These are phyloP conservation scores for Aurelia aurita DNA, from an alignment of 30 jellyfish, hydroid and myxozoan species.

Conservation along the genomic window DNA sequence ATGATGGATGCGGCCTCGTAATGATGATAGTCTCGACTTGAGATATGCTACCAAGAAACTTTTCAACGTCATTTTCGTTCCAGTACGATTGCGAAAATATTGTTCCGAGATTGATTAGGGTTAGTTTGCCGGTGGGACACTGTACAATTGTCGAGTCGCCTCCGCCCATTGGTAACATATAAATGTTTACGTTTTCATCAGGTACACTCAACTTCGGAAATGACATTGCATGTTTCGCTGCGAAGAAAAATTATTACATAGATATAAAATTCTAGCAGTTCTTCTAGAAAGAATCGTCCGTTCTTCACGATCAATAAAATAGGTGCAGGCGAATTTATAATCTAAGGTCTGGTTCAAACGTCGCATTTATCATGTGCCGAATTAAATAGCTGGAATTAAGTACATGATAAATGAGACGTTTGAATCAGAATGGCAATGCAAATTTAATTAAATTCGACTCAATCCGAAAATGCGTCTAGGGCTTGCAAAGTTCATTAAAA, in stretches of 20 bases:
- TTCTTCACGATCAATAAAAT: too few species aligned
- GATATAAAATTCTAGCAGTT: too few species aligned
- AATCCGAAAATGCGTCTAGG: too few species aligned
- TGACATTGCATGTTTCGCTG: constrained; percentile 9
- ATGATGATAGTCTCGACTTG: constrained; percentile 59
- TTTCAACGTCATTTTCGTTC: constrained; percentile 66
- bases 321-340: too few species aligned
- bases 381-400: too few species aligned
- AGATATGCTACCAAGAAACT: constrained; percentile 29
- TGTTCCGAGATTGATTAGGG: constrained; percentile 53
- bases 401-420: too few species aligned
- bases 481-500: too few species aligned
- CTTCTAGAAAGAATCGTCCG: too few species aligned
- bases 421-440: too few species aligned
- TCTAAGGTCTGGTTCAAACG: too few species aligned
- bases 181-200: constrained; percentile 67
- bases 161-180: constrained; percentile 76
- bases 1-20: constrained; percentile 76
- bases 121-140: constrained; percentile 68
- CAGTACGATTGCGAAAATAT: constrained; percentile 49
- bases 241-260: not conserved
- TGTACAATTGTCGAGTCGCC: constrained; percentile 76
- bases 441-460: too few species aligned
- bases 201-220: constrained; percentile 30
- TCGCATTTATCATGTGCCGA: too few species aligned